phyloP scores from a whole-genome alignment of 2,888 invertebrate genomes.

The Pardosa pseudoannulata region DNA sequence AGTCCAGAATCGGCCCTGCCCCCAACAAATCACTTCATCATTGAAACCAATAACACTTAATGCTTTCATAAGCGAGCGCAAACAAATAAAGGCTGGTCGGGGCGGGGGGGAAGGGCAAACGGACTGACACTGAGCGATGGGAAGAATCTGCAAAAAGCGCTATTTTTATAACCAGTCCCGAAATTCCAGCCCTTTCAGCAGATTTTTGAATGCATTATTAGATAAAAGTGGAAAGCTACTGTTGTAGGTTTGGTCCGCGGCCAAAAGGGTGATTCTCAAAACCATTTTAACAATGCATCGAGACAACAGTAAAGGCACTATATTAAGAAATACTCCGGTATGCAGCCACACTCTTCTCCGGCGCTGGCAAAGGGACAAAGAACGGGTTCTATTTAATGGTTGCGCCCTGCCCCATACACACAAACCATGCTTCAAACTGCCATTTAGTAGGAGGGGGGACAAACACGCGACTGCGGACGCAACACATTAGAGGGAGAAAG shows the following conservation, averaged over 20 bases:
- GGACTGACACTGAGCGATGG: constrained; percentile 47
- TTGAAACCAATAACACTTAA: not conserved
- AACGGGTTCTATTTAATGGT: constrained; percentile 65
- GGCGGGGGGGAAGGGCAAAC: not conserved
- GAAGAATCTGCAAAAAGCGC: constrained; percentile 65
- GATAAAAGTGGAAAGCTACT: constrained; percentile 73
- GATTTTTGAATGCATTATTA: constrained; percentile 73
- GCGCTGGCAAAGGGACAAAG: constrained; percentile 61
- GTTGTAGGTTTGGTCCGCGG: constrained; percentile 68
- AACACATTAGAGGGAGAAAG: constrained; percentile 29
- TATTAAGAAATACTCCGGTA: constrained; percentile 66
- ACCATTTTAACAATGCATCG: constrained; percentile 72
- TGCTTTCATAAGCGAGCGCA: not conserved
- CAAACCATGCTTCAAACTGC: constrained; percentile 66
- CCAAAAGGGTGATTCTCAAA: constrained; percentile 70
- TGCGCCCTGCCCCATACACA: constrained; percentile 38
- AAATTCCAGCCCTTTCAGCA: constrained; percentile 70
- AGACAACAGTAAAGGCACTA: constrained; percentile 69
- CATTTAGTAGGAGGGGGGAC: constrained; percentile 43
- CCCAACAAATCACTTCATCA: too few species aligned
- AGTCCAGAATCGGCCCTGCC: too few species aligned
- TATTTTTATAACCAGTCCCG: constrained; percentile 64
- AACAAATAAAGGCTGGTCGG: not conserved
- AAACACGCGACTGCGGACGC: constrained; percentile 14
- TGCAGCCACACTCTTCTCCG: constrained; percentile 28